These are phyloP conservation scores for Nasonia oneida DNA, from an alignment of 2,888 invertebrate species.

Conservation along the genomic window DNA sequence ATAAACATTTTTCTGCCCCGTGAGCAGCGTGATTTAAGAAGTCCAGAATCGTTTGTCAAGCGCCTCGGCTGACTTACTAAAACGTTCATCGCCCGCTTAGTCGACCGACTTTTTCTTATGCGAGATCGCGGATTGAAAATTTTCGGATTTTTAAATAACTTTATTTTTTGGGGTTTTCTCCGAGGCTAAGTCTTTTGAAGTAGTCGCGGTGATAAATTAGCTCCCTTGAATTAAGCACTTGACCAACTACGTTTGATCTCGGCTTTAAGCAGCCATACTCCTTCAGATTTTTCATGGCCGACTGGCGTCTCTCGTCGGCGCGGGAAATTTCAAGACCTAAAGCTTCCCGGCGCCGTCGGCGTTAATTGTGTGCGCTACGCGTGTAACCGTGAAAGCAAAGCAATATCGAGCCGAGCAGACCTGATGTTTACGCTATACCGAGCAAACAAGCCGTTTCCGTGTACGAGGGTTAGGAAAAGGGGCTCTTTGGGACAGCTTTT, in stretches of 20 bases:
- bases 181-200: background rate
- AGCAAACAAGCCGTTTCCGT: background rate
- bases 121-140: no score
- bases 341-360: background rate
- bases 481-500: background rate
- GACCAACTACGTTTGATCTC: background rate
- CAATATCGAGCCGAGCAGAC: conserved; percentile 46
- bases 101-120: no score
- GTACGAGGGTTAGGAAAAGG: background rate
- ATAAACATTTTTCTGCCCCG: conserved; percentile 13
- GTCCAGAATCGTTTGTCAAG: background rate
- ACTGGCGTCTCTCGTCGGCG: background rate
- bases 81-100: no score
- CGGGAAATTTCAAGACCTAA: background rate
- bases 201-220: background rate
- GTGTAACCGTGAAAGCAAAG: conserved; percentile 32
- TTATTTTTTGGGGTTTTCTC: no score
- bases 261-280: background rate
- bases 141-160: no score
- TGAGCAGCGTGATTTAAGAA: conserved; percentile 37
- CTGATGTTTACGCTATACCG: background rate
- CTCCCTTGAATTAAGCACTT: background rate
- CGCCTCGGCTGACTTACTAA: background rate
- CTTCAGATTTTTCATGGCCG: background rate
- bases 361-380: conserved; percentile 29